These are phyloP conservation scores for Beroe forskalii DNA, from an alignment of 37 sponge, comb jelly and placozoan genomes.

Conservation along the genomic window DNA sequence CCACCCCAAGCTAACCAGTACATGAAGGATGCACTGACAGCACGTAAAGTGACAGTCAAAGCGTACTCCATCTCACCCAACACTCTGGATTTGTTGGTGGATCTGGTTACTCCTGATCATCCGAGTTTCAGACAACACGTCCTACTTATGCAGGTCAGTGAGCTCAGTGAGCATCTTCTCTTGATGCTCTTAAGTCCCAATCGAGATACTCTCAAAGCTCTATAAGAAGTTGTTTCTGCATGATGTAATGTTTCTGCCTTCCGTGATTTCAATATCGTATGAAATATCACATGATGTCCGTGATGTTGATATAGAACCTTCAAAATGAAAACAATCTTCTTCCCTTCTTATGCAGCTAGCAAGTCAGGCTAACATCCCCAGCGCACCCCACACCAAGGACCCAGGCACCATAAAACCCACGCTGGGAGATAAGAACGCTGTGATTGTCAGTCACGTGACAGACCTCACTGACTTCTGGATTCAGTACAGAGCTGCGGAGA, in stretches of 20 bases:
- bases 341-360: no score
- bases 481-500: constrained; percentile 38
- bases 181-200: no score
- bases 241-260: no score
- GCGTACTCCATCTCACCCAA: constrained; percentile 48
- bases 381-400: constrained; percentile 29
- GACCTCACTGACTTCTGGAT: constrained; percentile 53
- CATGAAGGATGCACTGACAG: not conserved
- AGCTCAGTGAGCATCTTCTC: not conserved
- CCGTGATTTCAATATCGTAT: no score
- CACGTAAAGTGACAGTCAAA: constrained; percentile 4
- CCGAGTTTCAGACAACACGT: constrained; percentile 14
- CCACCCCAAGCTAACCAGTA: not conserved
- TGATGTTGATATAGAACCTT: no score
- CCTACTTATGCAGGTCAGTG: constrained; percentile 13
- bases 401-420: constrained; percentile 10
- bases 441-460: constrained; percentile 12
- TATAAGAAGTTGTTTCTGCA: no score
- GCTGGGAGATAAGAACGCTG: constrained; percentile 28
- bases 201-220: no score
- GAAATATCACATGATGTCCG: no score
- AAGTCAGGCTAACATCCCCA: not conserved
- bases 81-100: not conserved
- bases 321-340: no score
- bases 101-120: not conserved